These are phyloP conservation scores for Chelon labrosus DNA, from an alignment of 2,797 vertebrate genomes.

Conservation along the genomic window DNA sequence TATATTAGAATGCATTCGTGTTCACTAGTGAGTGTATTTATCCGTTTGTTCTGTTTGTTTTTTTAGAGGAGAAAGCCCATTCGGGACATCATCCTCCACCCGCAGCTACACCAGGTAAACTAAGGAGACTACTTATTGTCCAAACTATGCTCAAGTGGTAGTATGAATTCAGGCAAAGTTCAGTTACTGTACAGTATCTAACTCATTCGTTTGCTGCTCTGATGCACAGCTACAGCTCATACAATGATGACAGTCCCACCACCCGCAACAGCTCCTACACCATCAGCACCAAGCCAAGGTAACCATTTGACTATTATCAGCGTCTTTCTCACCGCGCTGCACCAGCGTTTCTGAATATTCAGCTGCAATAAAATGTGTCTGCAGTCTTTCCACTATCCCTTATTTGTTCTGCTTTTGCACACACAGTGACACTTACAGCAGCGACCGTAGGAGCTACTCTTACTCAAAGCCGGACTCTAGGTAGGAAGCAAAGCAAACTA, in stretches of 20 bases:
- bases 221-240: slow-evolving; percentile 66
- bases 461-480: slow-evolving; percentile 66
- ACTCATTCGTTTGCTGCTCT: background rate
- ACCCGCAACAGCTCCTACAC: slow-evolving; percentile 64
- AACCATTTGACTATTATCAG: slow-evolving; percentile 8
- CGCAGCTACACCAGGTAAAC: slow-evolving; percentile 71
- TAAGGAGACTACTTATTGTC: no score
- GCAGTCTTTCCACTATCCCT: background rate
- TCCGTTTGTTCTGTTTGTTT: slow-evolving; percentile 12
- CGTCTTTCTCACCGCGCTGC: background rate
- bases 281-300: slow-evolving; percentile 69
- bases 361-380: background rate
- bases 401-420: slow-evolving; percentile 37
- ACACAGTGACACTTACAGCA: slow-evolving; percentile 61
- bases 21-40: no score
- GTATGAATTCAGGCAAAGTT: background rate
- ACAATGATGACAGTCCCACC: slow-evolving; percentile 60
- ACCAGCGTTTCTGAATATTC: no score
- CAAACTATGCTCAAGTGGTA: no score
- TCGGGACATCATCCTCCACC: slow-evolving; percentile 44
- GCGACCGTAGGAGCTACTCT: slow-evolving; percentile 46
- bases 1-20: background rate
- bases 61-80: slow-evolving; percentile 53
- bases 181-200: background rate
- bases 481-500: slow-evolving; percentile 45